Base-by-base conservation (phyloP, 2,113 vertebrate species). In the Crotalus horridus region DNA sequence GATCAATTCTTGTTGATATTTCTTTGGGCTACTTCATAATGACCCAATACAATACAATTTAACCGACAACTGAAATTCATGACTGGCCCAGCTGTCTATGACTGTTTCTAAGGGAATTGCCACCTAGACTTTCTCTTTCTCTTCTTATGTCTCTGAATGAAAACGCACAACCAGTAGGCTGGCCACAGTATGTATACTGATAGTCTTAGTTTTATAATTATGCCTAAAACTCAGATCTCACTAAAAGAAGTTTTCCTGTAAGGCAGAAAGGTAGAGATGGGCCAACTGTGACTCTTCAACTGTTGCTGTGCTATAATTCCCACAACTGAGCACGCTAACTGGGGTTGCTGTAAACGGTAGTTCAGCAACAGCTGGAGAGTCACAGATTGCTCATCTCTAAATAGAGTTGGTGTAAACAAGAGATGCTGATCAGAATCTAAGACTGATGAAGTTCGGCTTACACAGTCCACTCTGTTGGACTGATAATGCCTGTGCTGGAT, bases 121-220 rank as follows among this genome's bases (percentile, higher is more conserved):
- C 92, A 90, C 88, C 61, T 86, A 86, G 55, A 23, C 15, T 90
- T 90, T 86, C 89, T 59, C 43, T 89, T 33, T 51, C 87, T 53
- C 55, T 81, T 51, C 88, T 89, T 89, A 55, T 21, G 7, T 29
- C 43, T 86, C 59, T 15, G 51, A 20, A 86, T 53, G 56, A 48
- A 85, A 89, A 26, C 33, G 23, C 46, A 89, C 21, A 33, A 64
- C 1, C 43, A 6, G 43, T 23, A 89, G 55, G 55, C 17, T 51
- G 43, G 10, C 43, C 43, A 85, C 51, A 29, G 46, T 39, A 56
- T n/a, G 13, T 20, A 43, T 29, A 53, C 43, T 39, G 29, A 17
- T 59, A n/a, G 1, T 4, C 55, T 48, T 94, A 88, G 15, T 93
- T 81, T 95, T 93, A 89, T 95, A 81, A 64, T 69, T 95, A 90